These are phyloP conservation scores for Mormyrus proboscirostris DNA, from an alignment of 2,797 vertebrate species.

Conservation along the genomic window DNA sequence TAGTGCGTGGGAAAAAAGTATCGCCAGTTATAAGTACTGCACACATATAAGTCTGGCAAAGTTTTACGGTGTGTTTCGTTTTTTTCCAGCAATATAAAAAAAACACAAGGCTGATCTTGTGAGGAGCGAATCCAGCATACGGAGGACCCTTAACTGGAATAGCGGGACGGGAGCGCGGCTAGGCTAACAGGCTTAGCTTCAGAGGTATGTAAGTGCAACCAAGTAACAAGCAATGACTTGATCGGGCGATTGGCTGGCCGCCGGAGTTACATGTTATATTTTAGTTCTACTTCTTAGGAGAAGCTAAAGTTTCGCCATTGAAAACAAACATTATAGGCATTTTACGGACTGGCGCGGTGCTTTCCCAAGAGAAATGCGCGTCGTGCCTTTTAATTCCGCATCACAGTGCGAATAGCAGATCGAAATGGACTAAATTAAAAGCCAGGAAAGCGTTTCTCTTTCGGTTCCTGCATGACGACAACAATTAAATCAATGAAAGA, in stretches of 20 bases:
- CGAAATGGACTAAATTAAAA: background rate
- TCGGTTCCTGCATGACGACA: background rate
- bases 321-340: background rate
- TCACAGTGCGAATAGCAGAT: background rate
- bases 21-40: background rate
- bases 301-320: background rate
- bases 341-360: background rate
- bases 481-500: background rate
- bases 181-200: constrained; percentile 12
- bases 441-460: background rate
- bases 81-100: background rate
- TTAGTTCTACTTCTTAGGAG: background rate
- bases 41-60: background rate
- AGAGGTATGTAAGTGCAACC: background rate
- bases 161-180: background rate
- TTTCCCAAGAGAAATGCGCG: background rate
- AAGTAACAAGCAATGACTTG: background rate
- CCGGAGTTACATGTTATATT: background rate
- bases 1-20: background rate
- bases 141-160: background rate
- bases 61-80: background rate
- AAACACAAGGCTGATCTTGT: background rate
- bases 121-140: background rate
- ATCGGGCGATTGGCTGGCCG: background rate
- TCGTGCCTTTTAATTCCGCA: background rate